A percentile compares a stretch with the other conserved stretches of the same genome.
phyloP scores from a whole-genome alignment of 2,797 vertebrate species.

The Rhinichthys osculus region DNA sequence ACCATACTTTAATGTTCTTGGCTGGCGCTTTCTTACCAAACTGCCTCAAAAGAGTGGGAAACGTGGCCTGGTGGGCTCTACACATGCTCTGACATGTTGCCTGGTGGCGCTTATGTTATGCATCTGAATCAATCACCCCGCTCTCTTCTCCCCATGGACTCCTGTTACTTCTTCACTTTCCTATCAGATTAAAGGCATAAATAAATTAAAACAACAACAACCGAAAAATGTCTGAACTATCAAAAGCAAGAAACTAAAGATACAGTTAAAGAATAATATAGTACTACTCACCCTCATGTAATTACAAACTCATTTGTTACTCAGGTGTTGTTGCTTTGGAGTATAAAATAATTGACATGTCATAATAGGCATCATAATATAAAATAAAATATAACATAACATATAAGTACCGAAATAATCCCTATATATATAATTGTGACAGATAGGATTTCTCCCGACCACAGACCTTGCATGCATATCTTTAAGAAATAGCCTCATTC shows the following conservation, averaged over 20 bases:
- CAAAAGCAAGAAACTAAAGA: neutral
- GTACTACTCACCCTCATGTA: neutral
- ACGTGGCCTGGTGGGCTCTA: conserved; percentile 6
- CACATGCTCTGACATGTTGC: conserved; percentile 12
- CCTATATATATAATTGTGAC: neutral
- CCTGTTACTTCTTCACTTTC: neutral
- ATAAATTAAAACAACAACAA: neutral
- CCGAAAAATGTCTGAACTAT: neutral
- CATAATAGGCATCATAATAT: neutral
- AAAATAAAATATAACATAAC: too few relatives aligned
- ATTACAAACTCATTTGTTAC: neutral
- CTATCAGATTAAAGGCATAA: neutral
- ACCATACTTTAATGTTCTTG: conserved; percentile 16
- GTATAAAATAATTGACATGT: neutral
- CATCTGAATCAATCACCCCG: neutral
- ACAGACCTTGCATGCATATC: too few relatives aligned
- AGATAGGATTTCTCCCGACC: too few relatives aligned
- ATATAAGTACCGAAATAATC: neutral
- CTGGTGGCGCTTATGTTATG: neutral
- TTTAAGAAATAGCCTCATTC: too few relatives aligned
- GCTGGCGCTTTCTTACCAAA: conserved; percentile 8
- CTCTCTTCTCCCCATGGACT: conserved; percentile 22
- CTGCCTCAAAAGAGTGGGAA: neutral
- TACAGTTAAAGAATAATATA: neutral
- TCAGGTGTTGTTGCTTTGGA: neutral